phyloP scores from a whole-genome alignment of 2,888 invertebrate genomes.

The Hemaris fuciformis region DNA sequence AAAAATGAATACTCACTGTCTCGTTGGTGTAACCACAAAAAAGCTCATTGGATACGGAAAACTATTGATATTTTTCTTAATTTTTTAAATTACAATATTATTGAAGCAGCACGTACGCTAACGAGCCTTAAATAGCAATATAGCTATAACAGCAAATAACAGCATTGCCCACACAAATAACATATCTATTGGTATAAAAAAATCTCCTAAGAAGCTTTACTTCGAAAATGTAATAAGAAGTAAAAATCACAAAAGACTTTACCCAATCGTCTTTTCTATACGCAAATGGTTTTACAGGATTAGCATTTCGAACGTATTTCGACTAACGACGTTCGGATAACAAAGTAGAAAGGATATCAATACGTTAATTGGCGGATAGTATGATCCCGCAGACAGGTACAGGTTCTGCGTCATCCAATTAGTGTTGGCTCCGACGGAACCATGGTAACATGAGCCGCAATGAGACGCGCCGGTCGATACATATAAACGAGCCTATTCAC shows the following conservation, averaged over 20 bases:
- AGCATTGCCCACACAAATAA: not conserved
- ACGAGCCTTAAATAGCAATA: too few relatives aligned
- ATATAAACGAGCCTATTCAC: not conserved
- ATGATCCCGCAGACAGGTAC: conserved; percentile 27
- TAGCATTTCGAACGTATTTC: not conserved
- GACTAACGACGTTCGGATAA: conserved; percentile 21
- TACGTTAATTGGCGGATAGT: conserved; percentile 42
- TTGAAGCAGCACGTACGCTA: too few relatives aligned
- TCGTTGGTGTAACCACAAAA: too few relatives aligned
- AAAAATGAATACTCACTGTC: too few relatives aligned
- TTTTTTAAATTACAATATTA: too few relatives aligned
- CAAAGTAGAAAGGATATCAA: conserved; percentile 40
- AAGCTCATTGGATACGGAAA: too few relatives aligned
- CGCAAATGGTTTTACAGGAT: not conserved
- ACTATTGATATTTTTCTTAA: too few relatives aligned
- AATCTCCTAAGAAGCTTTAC: not conserved
- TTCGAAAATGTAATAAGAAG: not conserved
- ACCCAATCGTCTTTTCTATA: not conserved
- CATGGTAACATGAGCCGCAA: conserved; percentile 13
- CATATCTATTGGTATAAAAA: not conserved
- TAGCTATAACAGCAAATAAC: too few relatives aligned
- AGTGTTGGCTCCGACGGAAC: conserved; percentile 23
- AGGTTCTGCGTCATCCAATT: conserved; percentile 41
- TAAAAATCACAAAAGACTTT: not conserved
- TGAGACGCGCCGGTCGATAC: conserved; percentile 6